Evolutionary conservation across 2,888 invertebrate genomes (phyloP), one percentile per base, ranked within the genome.

Genomic region (Lasioglossum zephyrum): DNA sequence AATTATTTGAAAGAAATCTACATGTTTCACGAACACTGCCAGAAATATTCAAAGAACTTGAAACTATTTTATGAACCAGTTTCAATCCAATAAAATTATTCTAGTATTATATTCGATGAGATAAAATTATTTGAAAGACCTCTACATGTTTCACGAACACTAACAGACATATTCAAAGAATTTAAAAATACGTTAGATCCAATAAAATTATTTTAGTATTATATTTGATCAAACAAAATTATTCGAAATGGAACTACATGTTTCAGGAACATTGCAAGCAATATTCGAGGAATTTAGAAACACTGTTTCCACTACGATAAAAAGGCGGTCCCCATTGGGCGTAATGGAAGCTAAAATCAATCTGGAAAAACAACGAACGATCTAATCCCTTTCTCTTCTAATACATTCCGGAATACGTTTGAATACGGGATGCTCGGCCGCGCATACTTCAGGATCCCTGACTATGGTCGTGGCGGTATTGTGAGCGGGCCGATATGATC

Each of bases 401-500:
- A 90, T 85, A 85, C 66, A 89, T 86, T 89, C 89, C 66, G 76
- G 89, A 85, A 85, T 89, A 89, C 83, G 87, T 90, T 89, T 84
- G 91, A 87, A 85, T 84, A 87, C 76, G 69, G 81, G 85, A 90
- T 90, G 88, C 41, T 84, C 70, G 82, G 49, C 39, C 77, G 76
- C 41, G 82, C 81, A 81, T 85, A 84, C 80, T 89, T 85, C 66
- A 82, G 82, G 77, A 82, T 82, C 84, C 79, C 76, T 70, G 85
- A 82, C 80, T 57, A 57, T 57, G 79, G 87, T 86, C 87, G 89
- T 87, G 86, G 72, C 86, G 82, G 87, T 70, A 91, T 91, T 91
- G 87, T 91, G 77, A 83, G 79, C 85, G 72, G 26, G 86, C 72
- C 88, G 90, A 91, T 91, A 82, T 82, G 74, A 91, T 91, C 90